phyloP scores from a whole-genome alignment of 2,797 vertebrate genomes.

The Malurus splendens region DNA sequence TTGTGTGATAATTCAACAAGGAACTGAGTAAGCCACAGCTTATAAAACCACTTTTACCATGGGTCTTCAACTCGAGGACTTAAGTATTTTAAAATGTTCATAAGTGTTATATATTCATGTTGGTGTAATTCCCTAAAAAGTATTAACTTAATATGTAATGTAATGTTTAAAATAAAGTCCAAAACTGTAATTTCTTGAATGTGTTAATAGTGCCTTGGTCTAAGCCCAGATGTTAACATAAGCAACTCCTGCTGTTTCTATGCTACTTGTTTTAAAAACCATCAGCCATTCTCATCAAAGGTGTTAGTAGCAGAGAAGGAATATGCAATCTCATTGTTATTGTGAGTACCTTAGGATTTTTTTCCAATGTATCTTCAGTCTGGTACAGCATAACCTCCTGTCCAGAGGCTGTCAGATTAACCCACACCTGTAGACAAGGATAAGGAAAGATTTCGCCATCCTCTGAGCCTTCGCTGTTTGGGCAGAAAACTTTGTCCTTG shows the following conservation, averaged over 20 bases:
- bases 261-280: not conserved
- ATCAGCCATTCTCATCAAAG: not conserved
- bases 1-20: not conserved
- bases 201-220: not conserved
- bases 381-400: constrained; percentile 69
- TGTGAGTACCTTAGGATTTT: constrained; percentile 67
- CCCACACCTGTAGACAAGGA: constrained; percentile 70
- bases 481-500: constrained; percentile 36
- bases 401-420: constrained; percentile 66
- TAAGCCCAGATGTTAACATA: not conserved
- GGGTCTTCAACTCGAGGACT: not conserved
- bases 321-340: not conserved
- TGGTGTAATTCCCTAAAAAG: not conserved
- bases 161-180: not conserved
- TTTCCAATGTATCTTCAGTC: constrained; percentile 65
- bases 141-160: not conserved
- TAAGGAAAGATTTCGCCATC: constrained; percentile 58
- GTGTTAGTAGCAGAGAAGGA: not conserved
- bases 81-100: not conserved
- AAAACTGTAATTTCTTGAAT: not conserved
- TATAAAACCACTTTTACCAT: not conserved
- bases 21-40: not conserved
- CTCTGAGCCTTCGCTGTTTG: not conserved
- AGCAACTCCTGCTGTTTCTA: not conserved
- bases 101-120: not conserved